These are phyloP conservation scores for Drosophila affinis DNA, from an alignment of 2,888 invertebrate genomes.

Conservation along the genomic window DNA sequence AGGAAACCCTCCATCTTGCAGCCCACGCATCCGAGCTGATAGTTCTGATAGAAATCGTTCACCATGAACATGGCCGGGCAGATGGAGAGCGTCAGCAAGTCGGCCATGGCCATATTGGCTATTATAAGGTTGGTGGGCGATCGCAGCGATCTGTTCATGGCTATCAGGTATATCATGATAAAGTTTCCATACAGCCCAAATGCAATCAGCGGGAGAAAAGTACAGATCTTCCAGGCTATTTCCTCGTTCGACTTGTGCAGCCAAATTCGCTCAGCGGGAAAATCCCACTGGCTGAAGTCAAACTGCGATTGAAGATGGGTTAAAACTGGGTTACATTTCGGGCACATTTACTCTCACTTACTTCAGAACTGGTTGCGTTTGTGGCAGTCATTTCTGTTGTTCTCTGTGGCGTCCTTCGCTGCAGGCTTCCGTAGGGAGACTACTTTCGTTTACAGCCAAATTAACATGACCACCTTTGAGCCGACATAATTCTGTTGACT, in stretches of 20 bases:
- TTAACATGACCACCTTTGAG: conserved; percentile 55
- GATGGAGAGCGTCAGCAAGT: conserved; percentile 87
- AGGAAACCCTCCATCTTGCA: conserved; percentile 91
- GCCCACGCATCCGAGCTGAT: conserved; percentile 88
- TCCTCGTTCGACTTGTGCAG: conserved; percentile 86
- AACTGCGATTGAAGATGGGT: conserved; percentile 81
- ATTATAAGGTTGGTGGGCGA: conserved; percentile 90
- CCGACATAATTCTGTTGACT: conserved; percentile 54
- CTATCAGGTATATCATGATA: conserved; percentile 87
- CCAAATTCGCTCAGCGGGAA: conserved; percentile 88
- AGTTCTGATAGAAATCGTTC: conserved; percentile 91
- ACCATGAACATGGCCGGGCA: conserved; percentile 91
- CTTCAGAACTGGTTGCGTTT: conserved; percentile 25
- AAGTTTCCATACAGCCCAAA: conserved; percentile 88
- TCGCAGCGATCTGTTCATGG: conserved; percentile 87
- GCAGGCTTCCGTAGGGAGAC: conserved; percentile 34
- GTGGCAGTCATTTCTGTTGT: conserved; percentile 42
- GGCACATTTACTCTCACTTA: conserved; percentile 7
- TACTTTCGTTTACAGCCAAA: conserved; percentile 41
- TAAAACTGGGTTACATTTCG: not conserved
- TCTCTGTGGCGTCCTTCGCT: not conserved
- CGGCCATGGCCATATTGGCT: conserved; percentile 90
- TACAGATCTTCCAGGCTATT: conserved; percentile 86
- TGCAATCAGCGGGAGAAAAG: conserved; percentile 86
- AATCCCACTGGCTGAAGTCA: conserved; percentile 79